Evolutionary conservation across 2,888 invertebrate species (phyloP), one percentile per base, ranked within the genome.

Genomic region (Aporophyla nigra): DNA sequence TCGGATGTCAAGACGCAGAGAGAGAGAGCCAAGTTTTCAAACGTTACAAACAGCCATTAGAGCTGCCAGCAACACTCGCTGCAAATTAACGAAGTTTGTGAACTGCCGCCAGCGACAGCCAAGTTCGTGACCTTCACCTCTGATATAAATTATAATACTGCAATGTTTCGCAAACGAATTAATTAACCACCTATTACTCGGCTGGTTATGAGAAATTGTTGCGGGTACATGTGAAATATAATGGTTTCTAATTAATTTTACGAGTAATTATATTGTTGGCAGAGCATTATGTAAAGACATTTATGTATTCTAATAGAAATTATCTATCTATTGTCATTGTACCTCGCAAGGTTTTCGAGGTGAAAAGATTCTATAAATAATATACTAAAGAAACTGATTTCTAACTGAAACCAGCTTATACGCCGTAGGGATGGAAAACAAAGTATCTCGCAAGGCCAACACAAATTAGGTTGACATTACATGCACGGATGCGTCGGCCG

Each of bases 21-120:
- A 54, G 72, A 54, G 62, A 78, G 74, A 73, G 66, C 59, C 75
- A 77, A 80, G 77, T 78, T 82, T 78, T 49, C 66, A 74, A 80
- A 87, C 56, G 51, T 78, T 71, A 65, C 78, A 80, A 84, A 79
- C 72, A 78, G 71, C 79, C 74, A 83, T 83, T 87, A 83, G 80
- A 85, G 80, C 82, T 83, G 87, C 74, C 82, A 87, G 69, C 63
- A 73, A 59, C 85, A 80, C 75, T 74, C 70, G 74, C 58, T 74
- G 78, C 76, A 76, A 86, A 89, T 88, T 87, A 90, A 86, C 80
- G 74, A 84, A 89, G 82, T 89, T 85, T 74, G 66, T 69, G 68
- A 82, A 79, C 67, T 56, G 73, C 46, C 69, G 69, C 59, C 62
- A 73, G 84, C 79, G 58, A 61, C 74, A 74, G 82, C 86, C 83